phyloP scores from a whole-genome alignment of 2,888 invertebrate species.

The Atethmia centrago region DNA sequence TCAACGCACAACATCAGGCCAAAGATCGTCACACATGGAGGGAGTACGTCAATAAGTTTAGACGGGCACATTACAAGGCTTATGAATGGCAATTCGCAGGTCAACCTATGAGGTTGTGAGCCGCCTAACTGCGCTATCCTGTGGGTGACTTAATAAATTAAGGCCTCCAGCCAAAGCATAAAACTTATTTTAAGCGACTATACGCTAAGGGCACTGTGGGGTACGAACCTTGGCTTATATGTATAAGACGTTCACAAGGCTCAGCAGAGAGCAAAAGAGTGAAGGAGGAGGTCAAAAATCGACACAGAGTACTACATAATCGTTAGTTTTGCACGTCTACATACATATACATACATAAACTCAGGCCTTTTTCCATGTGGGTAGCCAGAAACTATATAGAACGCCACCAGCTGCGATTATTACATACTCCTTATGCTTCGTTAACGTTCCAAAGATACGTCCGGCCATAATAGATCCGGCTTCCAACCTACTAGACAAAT shows the following conservation, averaged over 20 bases:
- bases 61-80: background rate
- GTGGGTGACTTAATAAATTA: background rate
- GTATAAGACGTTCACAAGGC: background rate
- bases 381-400: background rate
- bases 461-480: constrained; percentile 15
- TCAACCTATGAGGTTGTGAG: background rate
- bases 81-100: background rate
- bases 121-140: background rate
- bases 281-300: background rate
- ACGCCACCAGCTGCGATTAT: background rate
- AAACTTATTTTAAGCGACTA: background rate
- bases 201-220: background rate
- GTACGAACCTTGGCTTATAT: background rate
- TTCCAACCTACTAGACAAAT: constrained; percentile 23
- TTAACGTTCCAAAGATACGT: background rate
- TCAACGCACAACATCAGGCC: background rate
- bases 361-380: background rate
- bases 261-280: background rate
- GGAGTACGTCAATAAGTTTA: background rate
- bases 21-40: background rate
- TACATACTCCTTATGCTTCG: background rate
- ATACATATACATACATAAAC: background rate
- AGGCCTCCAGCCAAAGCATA: background rate
- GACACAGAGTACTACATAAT: background rate
- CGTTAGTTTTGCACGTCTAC: background rate